Conservation (phyloP, 2,888 invertebrate species). For the Heliconius sara region DNA sequence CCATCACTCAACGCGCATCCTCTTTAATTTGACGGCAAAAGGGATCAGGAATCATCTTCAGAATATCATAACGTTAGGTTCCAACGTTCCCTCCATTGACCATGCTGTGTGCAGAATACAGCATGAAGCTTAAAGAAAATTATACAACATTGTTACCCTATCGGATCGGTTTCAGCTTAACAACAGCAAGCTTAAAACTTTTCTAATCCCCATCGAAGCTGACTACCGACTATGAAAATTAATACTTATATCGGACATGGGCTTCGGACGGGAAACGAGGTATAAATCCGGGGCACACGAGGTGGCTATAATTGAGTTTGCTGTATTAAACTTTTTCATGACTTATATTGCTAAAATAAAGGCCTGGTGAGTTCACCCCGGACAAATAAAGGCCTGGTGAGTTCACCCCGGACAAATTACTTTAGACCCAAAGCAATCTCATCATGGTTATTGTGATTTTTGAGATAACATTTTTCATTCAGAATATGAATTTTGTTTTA, state of each 20-base stretch:
- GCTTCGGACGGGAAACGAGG: conserved; percentile 11
- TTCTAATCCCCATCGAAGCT: conserved; percentile 4
- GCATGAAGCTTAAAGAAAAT: not conserved
- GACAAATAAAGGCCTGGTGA: conserved; percentile 67
- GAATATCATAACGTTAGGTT: no score
- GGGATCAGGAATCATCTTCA: no score
- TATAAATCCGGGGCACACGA: conserved; percentile 62
- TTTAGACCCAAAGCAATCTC: conserved; percentile 62
- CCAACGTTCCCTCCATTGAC: no score
- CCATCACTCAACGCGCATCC: no score
- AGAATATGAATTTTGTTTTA: conserved; percentile 50
- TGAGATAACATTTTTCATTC: conserved; percentile 55
- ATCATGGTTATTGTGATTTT: conserved; percentile 64
- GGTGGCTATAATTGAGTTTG: conserved; percentile 71
- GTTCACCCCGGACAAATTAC: conserved; percentile 62
- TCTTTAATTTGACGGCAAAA: no score
- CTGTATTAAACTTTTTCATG: conserved; percentile 73
- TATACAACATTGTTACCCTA: not conserved
- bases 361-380: conserved; percentile 57
- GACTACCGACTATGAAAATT: conserved; percentile 7
- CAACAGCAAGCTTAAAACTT: conserved; percentile 4
- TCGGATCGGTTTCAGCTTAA: not conserved
- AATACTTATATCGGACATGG: conserved; percentile 1
- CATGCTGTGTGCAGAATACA: no score
- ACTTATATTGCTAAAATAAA: conserved; percentile 73